Evolutionary conservation across 1,140 invertebrate species (phyloP).

Genomic region (Vanessa atalanta): DNA sequence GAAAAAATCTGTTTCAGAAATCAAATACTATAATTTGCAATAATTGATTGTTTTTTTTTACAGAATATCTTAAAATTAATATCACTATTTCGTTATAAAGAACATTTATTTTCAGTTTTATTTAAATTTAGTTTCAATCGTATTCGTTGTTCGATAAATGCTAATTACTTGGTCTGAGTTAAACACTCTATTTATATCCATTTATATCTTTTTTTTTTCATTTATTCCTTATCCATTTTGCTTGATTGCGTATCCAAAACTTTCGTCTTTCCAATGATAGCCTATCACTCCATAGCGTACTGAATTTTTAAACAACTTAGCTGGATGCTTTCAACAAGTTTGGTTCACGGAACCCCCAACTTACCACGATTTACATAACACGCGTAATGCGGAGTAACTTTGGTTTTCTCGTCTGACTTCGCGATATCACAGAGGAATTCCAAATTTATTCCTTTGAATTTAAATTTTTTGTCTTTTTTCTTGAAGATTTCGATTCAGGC

Average conservation of each 20-base stretch:
- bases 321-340: constrained; percentile 58
- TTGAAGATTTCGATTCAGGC: background rate
- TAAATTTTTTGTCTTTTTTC: constrained; percentile 21
- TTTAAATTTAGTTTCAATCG: no score
- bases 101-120: no score
- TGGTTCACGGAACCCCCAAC: constrained; percentile 34
- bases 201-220: background rate
- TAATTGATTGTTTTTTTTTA: no score
- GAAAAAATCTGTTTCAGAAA: no score
- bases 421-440: constrained; percentile 34
- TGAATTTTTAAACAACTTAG: constrained; percentile 62
- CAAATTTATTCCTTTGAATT: constrained; percentile 38
- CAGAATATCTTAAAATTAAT: no score
- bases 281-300: constrained; percentile 53
- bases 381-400: constrained; percentile 56
- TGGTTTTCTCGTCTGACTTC: constrained; percentile 49
- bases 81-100: no score
- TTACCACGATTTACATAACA: constrained; percentile 60
- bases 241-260: constrained; percentile 25
- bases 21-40: no score
- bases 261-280: constrained; percentile 32
- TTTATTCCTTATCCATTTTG: constrained; percentile 5
- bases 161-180: no score
- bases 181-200: background rate
- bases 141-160: no score